Evolutionary conservation across 2,113 vertebrate species (phyloP).

Genomic region (Clarias batrachus): DNA sequence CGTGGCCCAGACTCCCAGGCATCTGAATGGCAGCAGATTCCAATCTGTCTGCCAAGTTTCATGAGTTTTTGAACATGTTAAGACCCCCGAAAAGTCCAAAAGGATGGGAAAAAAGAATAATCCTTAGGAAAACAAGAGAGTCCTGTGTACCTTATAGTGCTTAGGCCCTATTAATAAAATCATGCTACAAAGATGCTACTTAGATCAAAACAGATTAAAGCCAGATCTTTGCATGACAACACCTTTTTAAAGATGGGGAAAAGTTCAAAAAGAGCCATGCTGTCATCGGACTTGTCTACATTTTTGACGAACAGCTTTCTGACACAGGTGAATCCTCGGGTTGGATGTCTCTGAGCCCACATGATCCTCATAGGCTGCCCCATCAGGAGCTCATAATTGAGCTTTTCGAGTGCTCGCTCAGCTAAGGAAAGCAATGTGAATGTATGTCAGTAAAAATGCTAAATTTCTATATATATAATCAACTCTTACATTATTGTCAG

Average conservation of each 20-base stretch:
- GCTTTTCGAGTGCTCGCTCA: background rate
- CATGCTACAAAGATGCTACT: background rate
- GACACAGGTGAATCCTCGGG: background rate
- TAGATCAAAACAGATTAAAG: background rate
- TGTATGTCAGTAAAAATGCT: background rate
- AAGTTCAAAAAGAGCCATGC: background rate
- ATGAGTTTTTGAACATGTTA: too few species aligned
- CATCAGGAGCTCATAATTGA: background rate
- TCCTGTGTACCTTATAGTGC: background rate
- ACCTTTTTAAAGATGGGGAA: background rate
- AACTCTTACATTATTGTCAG: background rate
- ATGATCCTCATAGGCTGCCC: background rate
- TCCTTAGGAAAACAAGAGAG: too few species aligned
- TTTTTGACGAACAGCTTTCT: background rate
- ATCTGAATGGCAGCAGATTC: too few species aligned
- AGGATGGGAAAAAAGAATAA: too few species aligned
- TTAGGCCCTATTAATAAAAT: too few species aligned
- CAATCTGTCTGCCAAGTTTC: too few species aligned
- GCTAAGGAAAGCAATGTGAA: background rate
- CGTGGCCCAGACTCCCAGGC: too few species aligned
- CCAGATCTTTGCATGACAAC: background rate
- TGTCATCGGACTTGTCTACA: background rate
- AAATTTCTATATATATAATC: background rate
- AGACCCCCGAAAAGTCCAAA: too few species aligned
- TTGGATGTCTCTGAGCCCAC: background rate